These are phyloP conservation scores for Corythaixoides concolor DNA, from an alignment of 2,113 vertebrate genomes.

Conservation along the genomic window DNA sequence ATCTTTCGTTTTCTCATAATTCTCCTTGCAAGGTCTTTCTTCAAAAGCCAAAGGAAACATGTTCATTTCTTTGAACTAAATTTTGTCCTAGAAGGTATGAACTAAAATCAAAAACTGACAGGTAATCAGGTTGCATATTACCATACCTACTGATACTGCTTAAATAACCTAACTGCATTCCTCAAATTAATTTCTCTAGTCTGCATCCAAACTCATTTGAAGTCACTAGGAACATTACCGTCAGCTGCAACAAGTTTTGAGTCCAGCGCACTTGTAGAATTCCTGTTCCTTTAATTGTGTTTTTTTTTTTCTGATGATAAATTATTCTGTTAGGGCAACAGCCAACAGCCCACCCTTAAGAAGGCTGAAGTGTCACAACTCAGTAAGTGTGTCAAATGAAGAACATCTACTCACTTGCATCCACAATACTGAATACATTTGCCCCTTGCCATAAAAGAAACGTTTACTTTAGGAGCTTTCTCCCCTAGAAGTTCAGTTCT, in stretches of 20 bases:
- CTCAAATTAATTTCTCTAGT: not conserved
- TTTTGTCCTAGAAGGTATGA: not conserved
- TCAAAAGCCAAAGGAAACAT: not conserved
- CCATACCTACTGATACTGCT: not conserved
- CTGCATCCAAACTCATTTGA: not conserved
- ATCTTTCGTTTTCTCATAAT: not conserved
- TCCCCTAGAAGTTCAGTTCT: not conserved
- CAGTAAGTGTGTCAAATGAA: not conserved
- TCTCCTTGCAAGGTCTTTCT: slow-evolving; percentile 5
- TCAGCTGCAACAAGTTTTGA: not conserved
- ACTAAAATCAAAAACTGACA: not conserved
- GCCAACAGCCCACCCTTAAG: not conserved
- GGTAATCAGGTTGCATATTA: not conserved
- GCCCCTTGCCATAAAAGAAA: not conserved
- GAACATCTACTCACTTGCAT: not conserved
- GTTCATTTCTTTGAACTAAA: not conserved
- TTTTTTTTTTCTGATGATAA: not conserved
- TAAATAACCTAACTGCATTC: not conserved
- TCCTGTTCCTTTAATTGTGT: not conserved
- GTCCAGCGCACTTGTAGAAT: not conserved
- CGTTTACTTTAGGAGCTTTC: not conserved
- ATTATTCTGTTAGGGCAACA: not conserved
- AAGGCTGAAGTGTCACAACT: not conserved
- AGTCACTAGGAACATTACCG: not conserved
- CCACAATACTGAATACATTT: not conserved